Percentiles rank a stretch among this genome's conserved stretches.
Conservation (phyloP, 2,888 invertebrate species). For the Coecobrya sp. region DNA sequence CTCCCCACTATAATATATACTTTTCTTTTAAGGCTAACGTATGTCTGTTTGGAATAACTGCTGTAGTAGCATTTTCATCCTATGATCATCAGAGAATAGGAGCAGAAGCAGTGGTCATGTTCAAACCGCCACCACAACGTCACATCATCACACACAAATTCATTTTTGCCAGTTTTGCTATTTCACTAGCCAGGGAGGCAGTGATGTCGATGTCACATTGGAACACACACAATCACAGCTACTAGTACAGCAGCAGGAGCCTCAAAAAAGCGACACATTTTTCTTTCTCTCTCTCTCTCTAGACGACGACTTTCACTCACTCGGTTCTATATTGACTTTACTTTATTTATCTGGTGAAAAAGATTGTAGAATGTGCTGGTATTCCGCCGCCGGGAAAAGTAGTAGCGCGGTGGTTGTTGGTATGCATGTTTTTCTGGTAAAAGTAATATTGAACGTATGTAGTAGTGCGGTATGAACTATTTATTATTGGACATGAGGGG, state of each 20-base stretch:
- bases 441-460: neutral
- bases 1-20: neutral
- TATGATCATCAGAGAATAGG: neutral
- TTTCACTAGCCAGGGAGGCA: too few relatives aligned
- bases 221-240: too few relatives aligned
- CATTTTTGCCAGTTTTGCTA: too few relatives aligned
- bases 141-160: too few relatives aligned
- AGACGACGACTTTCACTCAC: neutral
- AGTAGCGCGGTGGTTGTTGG: neutral
- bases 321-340: neutral
- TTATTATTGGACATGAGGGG: neutral
- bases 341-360: neutral
- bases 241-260: too few relatives aligned
- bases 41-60: too few relatives aligned
- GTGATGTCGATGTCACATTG: too few relatives aligned
- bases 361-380: neutral
- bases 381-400: neutral
- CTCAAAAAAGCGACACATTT: too few relatives aligned
- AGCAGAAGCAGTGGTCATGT: neutral
- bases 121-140: neutral
- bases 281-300: neutral
- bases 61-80: neutral
- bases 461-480: neutral
- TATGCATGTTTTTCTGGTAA: conserved; percentile 21
- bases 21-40: too few relatives aligned